Percentiles rank a stretch among this genome's conserved stretches.
Conservation (phyloP, 2,797 vertebrate genomes). For the Sarcoramphus papa region DNA sequence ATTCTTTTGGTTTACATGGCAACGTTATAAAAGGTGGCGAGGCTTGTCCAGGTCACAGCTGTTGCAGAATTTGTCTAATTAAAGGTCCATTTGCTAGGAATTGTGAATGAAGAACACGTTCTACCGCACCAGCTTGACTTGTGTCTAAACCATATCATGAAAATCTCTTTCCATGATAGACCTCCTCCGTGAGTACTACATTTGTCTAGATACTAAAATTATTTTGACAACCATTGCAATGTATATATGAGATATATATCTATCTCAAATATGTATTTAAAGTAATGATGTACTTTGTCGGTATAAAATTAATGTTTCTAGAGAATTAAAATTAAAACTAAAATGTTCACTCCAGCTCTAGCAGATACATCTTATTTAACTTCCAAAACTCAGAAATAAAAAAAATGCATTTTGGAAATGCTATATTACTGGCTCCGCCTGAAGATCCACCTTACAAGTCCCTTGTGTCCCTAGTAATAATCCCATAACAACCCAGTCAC, state of each 20-base stretch:
- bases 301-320: not conserved
- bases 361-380: not conserved
- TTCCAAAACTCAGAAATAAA: not conserved
- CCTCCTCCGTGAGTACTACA: not conserved
- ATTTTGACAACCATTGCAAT: not conserved
- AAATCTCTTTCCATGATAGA: not conserved
- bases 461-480: conserved; percentile 12
- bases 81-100: conserved; percentile 18
- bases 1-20: not conserved
- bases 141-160: not conserved
- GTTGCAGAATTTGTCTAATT: conserved; percentile 26
- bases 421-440: conserved; percentile 16
- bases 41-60: not conserved
- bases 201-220: not conserved
- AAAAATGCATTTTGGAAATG: not conserved
- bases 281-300: not conserved
- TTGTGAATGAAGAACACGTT: not conserved
- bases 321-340: not conserved
- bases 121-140: not conserved
- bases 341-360: not conserved
- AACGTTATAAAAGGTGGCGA: not conserved
- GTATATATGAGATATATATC: no score
- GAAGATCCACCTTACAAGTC: not conserved
- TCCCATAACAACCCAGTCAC: not conserved
- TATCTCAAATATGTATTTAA: not conserved